Conservation (phyloP, 53 echinoderm and acorn worm species). For the Antedon mediterranea region DNA sequence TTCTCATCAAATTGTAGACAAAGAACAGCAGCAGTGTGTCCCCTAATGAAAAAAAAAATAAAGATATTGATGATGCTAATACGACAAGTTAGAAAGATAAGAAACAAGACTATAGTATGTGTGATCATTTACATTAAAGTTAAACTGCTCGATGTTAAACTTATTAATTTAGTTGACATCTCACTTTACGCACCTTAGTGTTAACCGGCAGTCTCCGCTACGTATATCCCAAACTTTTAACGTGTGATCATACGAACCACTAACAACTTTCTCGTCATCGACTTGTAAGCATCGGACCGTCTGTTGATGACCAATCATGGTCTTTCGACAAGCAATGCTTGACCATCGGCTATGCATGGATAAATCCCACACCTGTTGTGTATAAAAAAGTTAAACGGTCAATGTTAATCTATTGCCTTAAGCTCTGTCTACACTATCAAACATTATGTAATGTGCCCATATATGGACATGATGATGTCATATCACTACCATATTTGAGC, state of each 20-base stretch:
- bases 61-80: too few relatives aligned
- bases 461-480: too few relatives aligned
- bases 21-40: slow-evolving; percentile 79
- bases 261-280: slow-evolving; percentile 97
- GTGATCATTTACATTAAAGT: too few relatives aligned
- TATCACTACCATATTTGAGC: too few relatives aligned
- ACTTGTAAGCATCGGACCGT: slow-evolving; percentile 91
- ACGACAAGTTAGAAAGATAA: too few relatives aligned
- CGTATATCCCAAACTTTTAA: slow-evolving; percentile 97
- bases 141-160: too few relatives aligned
- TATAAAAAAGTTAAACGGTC: neutral
- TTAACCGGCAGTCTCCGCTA: slow-evolving; percentile 70
- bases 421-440: neutral
- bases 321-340: slow-evolving; percentile 87
- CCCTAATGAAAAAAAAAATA: slow-evolving; percentile 32
- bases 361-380: slow-evolving; percentile 79
- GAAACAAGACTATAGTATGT: too few relatives aligned
- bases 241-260: slow-evolving; percentile 88
- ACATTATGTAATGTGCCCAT: too few relatives aligned
- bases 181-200: slow-evolving; percentile 59
- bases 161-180: too few relatives aligned
- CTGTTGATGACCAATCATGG: slow-evolving; percentile 89
- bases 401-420: neutral
- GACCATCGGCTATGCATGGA: slow-evolving; percentile 99
- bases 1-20: slow-evolving; percentile 88